These are phyloP conservation scores for Drosophila baimaii DNA, from an alignment of 1,140 invertebrate species.

Conservation along the genomic window DNA sequence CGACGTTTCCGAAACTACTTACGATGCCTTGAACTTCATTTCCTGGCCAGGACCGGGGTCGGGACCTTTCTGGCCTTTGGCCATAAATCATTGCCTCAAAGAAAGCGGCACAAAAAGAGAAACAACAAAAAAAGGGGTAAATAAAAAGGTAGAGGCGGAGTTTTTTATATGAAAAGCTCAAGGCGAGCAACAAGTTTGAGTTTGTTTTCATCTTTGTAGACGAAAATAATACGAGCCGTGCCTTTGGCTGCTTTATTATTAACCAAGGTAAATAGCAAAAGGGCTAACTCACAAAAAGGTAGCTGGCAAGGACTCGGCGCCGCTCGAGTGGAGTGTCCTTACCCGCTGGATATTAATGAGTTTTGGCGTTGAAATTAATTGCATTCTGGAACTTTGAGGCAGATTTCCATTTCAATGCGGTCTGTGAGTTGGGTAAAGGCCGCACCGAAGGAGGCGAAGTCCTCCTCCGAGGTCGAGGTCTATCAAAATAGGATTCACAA, in stretches of 20 bases:
- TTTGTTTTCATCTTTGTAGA: conserved; percentile 78
- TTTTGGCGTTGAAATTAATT: conserved; percentile 82
- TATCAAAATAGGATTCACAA: conserved; percentile 56
- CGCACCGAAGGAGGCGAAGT: not conserved
- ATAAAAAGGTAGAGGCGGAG: conserved; percentile 45
- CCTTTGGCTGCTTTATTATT: conserved; percentile 79
- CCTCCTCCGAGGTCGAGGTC: conserved; percentile 27
- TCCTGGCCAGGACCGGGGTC: conserved; percentile 46
- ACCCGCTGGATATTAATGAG: conserved; percentile 73
- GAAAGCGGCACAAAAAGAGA: conserved; percentile 48
- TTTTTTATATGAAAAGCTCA: conserved; percentile 59
- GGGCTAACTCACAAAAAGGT: conserved; percentile 66
- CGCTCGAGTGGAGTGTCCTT: conserved; percentile 50
- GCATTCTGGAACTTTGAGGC: conserved; percentile 70
- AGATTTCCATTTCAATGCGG: conserved; percentile 63
- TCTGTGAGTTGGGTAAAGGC: conserved; percentile 12
- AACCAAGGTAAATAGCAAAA: conserved; percentile 81
- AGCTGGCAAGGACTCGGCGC: conserved; percentile 32
- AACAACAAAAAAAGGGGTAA: conserved; percentile 33
- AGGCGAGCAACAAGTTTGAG: conserved; percentile 73
- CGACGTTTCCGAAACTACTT: conserved; percentile 76
- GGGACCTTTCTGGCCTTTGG: conserved; percentile 65
- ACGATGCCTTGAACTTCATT: conserved; percentile 79
- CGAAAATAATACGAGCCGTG: conserved; percentile 68
- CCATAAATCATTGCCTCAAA: conserved; percentile 76